Conservation (phyloP, 2,888 invertebrate species). For the Idaea biselata region DNA sequence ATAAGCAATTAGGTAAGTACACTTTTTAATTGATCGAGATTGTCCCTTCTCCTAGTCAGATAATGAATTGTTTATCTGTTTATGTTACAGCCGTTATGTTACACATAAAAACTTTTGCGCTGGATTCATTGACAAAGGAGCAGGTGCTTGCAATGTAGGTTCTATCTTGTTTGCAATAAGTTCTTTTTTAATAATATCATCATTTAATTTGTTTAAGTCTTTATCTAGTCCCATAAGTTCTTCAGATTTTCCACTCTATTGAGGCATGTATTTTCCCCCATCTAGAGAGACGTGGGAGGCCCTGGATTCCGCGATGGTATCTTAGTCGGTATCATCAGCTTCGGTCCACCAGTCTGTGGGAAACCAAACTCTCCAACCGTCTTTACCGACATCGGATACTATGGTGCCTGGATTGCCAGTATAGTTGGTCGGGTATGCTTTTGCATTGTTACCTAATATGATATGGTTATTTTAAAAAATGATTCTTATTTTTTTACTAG, state of each 20-base stretch:
- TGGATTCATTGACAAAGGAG: constrained; percentile 32
- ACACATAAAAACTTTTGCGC: constrained; percentile 44
- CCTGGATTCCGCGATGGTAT: constrained; percentile 37
- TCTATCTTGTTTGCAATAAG: background rate
- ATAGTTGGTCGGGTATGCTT: constrained; percentile 34
- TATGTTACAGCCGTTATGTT: constrained; percentile 40
- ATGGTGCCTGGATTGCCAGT: constrained; percentile 43
- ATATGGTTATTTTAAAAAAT: constrained; percentile 6
- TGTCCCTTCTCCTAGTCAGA: no score
- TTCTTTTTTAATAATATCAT: background rate
- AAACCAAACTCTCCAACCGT: constrained; percentile 44
- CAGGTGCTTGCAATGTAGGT: constrained; percentile 49
- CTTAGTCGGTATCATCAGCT: constrained; percentile 47
- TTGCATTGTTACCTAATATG: background rate
- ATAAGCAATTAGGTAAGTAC: no score
- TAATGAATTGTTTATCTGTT: background rate
- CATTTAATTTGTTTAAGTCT: background rate
- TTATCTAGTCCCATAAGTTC: background rate
- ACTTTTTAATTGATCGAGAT: no score
- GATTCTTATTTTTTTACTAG: no score
- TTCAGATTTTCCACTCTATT: no score
- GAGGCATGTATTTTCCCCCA: background rate
- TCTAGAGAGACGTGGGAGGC: constrained; percentile 44
- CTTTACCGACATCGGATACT: constrained; percentile 44
- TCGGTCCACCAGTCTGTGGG: constrained; percentile 45